Conservation (phyloP, 2,113 vertebrate genomes). For the Rhagologus leucostigma region DNA sequence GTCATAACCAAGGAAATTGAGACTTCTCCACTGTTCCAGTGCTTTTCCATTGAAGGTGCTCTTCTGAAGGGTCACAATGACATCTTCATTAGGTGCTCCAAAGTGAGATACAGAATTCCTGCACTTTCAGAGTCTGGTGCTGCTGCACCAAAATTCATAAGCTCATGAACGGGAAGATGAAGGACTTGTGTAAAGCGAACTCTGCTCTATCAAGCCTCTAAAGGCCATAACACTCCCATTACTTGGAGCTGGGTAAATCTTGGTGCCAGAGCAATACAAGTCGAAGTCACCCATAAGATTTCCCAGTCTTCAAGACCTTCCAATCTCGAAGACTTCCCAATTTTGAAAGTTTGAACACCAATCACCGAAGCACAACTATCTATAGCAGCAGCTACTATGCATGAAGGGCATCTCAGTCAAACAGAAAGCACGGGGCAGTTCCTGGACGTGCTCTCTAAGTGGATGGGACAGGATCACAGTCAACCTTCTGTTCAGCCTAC, state of each 20-base stretch:
- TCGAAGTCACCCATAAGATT: neutral
- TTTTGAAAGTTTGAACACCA: neutral
- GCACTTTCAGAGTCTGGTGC: neutral
- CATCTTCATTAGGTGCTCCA: neutral
- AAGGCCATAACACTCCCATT: fast-evolving
- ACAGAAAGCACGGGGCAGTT: neutral
- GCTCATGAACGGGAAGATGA: neutral
- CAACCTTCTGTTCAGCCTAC: neutral
- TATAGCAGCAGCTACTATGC: neutral
- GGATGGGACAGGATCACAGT: neutral
- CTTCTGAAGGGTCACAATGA: neutral
- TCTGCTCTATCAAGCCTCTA: neutral
- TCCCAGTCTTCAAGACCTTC: neutral
- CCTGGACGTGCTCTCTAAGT: neutral
- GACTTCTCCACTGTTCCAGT: neutral
- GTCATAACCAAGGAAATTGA: neutral
- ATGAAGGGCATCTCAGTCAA: neutral
- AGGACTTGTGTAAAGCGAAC: neutral
- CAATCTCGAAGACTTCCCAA: fast-evolving
- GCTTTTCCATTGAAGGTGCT: neutral
- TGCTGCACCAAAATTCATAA: neutral
- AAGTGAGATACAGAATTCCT: neutral
- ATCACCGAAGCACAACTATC: neutral
- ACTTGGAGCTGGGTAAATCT: neutral
- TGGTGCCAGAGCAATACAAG: neutral